Percentiles rank a stretch among this genome's conserved stretches.
Evolutionary conservation across 2,797 vertebrate species (phyloP).

Genomic region (Darevskia nairensis): DNA sequence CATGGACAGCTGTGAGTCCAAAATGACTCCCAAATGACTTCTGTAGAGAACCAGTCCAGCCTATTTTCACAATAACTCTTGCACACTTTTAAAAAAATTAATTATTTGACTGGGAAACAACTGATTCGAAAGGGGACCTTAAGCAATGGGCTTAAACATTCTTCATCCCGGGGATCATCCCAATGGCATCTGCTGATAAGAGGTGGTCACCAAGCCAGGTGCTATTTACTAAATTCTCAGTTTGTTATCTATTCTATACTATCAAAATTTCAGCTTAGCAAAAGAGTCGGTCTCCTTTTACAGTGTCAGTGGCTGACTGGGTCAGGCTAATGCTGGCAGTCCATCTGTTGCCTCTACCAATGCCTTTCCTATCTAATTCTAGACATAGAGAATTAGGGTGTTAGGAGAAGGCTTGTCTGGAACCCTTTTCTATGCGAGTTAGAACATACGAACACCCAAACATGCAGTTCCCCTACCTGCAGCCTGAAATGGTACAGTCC

Average conservation of each 20-base stretch:
- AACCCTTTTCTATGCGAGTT: no score
- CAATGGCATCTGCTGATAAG: neutral
- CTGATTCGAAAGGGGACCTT: neutral
- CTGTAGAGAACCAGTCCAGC: slow-evolving; percentile 35
- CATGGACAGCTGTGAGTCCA: no score
- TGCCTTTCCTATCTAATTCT: neutral
- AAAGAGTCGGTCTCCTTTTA: no score
- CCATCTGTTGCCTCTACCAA: neutral
- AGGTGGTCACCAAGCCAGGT: neutral
- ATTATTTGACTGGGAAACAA: neutral
- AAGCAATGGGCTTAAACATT: neutral
- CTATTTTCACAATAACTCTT: neutral
- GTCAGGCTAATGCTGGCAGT: no score
- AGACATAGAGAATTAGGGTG: neutral
- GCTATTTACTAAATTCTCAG: neutral
- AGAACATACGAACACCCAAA: neutral
- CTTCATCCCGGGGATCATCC: neutral
- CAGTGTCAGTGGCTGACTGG: neutral
- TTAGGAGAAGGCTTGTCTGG: neutral
- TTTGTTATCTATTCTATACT: neutral
- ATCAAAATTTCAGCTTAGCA: neutral
- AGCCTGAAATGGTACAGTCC: neutral
- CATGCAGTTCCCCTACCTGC: neutral
- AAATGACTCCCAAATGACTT: no score
- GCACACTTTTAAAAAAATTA: neutral